Percentiles rank a stretch among this genome's conserved stretches.
These are phyloP conservation scores for Agrochola macilenta DNA, from an alignment of 2,888 invertebrate species.

Conservation along the genomic window DNA sequence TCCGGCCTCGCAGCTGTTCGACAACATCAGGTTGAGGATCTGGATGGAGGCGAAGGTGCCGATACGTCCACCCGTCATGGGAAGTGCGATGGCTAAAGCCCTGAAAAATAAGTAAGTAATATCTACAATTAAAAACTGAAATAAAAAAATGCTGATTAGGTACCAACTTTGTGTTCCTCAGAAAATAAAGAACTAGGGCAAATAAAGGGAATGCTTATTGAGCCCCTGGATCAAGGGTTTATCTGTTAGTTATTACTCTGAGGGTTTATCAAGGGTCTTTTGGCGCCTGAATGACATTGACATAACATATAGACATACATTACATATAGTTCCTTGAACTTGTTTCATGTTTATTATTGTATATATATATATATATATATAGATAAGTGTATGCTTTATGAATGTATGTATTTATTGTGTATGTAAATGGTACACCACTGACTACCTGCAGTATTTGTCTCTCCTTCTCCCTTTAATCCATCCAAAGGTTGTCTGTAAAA, in stretches of 20 bases:
- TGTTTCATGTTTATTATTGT: no score
- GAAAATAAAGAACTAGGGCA: not conserved
- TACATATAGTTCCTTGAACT: no score
- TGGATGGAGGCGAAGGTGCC: constrained; percentile 91
- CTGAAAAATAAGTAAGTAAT: constrained; percentile 72
- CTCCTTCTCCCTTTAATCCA: no score
- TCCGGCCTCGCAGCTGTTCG: constrained; percentile 90
- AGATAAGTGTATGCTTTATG: no score
- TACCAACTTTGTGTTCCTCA: not conserved
- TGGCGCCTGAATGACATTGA: not conserved
- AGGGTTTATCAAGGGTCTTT: not conserved
- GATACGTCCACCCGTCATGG: constrained; percentile 89
- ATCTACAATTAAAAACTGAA: not conserved
- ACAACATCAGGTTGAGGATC: constrained; percentile 90
- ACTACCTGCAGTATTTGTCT: no score
- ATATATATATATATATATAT: no score
- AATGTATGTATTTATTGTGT: no score
- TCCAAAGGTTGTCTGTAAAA: no score
- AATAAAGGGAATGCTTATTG: not conserved
- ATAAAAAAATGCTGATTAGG: no score
- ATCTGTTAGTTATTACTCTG: no score
- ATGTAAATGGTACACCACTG: no score
- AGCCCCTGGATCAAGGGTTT: not conserved
- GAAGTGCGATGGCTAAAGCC: constrained; percentile 91
- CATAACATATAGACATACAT: no score